These are phyloP conservation scores for Platycercus adscitus DNA, from an alignment of 2,113 vertebrate genomes.

Conservation along the genomic window DNA sequence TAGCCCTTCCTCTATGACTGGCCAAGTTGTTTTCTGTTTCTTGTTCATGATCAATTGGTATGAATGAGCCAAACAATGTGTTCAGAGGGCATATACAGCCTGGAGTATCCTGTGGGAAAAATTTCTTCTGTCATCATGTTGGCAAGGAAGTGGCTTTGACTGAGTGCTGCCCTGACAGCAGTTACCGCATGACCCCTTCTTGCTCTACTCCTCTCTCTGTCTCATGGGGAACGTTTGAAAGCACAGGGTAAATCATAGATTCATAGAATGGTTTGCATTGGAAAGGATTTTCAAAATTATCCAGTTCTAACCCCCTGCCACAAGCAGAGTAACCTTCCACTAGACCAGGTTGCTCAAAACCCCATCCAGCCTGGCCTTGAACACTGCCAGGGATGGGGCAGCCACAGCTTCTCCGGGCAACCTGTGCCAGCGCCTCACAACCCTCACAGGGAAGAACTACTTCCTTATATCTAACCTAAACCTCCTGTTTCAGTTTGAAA, in stretches of 20 bases:
- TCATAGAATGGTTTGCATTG: background rate
- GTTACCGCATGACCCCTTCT: background rate
- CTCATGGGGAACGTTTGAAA: background rate
- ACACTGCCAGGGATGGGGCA: background rate
- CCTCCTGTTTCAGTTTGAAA: background rate
- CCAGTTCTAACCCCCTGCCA: background rate
- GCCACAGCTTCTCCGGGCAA: background rate
- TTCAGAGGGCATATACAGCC: background rate
- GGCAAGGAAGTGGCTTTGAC: background rate
- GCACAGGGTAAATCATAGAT: background rate
- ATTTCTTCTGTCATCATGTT: background rate
- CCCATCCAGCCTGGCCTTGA: background rate
- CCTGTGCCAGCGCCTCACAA: background rate
- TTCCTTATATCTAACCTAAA: background rate
- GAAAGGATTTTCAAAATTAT: background rate
- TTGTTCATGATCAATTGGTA: accelerated
- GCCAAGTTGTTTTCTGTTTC: background rate
- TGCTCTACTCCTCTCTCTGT: background rate
- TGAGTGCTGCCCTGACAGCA: background rate
- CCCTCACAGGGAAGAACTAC: background rate
- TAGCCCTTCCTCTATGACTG: background rate
- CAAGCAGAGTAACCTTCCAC: background rate
- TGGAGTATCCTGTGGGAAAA: background rate
- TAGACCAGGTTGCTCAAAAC: background rate
- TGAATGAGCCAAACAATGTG: background rate